Evolutionary conservation across 2,888 invertebrate genomes (phyloP).

Genomic region (Campoletis raptor): DNA sequence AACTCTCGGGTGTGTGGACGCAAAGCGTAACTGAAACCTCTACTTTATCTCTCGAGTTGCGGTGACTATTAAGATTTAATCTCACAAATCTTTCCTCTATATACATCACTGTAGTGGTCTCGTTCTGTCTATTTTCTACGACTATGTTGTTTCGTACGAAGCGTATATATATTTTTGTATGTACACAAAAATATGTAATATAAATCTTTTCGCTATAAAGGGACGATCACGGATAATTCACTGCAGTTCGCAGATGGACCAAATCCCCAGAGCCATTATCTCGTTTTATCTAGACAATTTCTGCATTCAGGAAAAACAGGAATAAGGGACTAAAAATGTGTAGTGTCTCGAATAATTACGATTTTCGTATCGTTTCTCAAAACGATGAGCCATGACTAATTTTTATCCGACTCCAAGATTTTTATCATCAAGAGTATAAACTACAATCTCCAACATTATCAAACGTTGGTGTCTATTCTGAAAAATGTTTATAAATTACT

Average conservation of each 20-base stretch:
- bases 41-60: conserved; percentile 32
- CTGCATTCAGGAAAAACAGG: background rate
- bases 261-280: conserved; percentile 49
- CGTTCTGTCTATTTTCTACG: conserved; percentile 43
- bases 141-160: background rate
- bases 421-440: background rate
- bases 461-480: background rate
- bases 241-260: conserved; percentile 51
- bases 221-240: conserved; percentile 60
- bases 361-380: conserved; percentile 22
- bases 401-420: background rate
- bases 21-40: conserved; percentile 53
- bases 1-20: conserved; percentile 1
- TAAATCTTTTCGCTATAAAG: conserved; percentile 33
- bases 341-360: conserved; percentile 4
- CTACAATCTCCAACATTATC: background rate
- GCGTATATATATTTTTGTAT: conserved; percentile 9
- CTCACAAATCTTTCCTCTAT: conserved; percentile 37
- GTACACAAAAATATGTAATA: conserved; percentile 10
- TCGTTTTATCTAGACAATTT: background rate
- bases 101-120: conserved; percentile 19
- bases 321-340: background rate
- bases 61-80: conserved; percentile 47
- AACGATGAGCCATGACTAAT: background rate
- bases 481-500: background rate